Evolutionary conservation across 2,888 invertebrate species (phyloP).

Genomic region (Eupithecia exiguata): DNA sequence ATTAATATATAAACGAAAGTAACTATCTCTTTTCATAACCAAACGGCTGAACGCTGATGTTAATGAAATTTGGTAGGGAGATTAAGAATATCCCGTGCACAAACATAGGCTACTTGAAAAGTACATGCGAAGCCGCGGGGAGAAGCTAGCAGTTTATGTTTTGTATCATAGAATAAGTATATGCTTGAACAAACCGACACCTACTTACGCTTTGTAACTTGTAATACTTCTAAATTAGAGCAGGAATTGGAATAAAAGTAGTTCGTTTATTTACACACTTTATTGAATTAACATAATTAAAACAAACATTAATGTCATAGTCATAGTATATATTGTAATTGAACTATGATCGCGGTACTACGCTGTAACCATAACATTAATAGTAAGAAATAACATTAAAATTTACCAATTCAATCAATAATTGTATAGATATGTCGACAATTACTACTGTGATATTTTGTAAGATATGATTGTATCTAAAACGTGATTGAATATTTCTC

Average conservation of each 20-base stretch:
- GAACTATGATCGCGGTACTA: slow-evolving; percentile 63
- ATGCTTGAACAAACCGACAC: background rate
- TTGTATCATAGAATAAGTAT: background rate
- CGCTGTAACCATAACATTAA: slow-evolving; percentile 80
- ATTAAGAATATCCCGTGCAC: too few relatives aligned
- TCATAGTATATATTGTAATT: slow-evolving; percentile 70
- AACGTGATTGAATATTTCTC: slow-evolving; percentile 20
- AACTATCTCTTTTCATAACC: too few relatives aligned
- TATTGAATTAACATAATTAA: slow-evolving; percentile 83
- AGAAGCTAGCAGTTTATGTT: too few relatives aligned
- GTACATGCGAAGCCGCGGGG: too few relatives aligned
- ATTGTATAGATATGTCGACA: slow-evolving; percentile 79
- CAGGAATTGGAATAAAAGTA: slow-evolving; percentile 42
- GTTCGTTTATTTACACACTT: slow-evolving; percentile 81
- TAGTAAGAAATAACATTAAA: slow-evolving; percentile 71
- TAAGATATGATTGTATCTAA: slow-evolving; percentile 71
- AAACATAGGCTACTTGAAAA: too few relatives aligned
- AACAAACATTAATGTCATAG: slow-evolving; percentile 70
- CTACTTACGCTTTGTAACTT: background rate
- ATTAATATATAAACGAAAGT: too few relatives aligned
- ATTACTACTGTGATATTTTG: slow-evolving; percentile 76
- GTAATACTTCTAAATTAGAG: background rate
- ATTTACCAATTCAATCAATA: slow-evolving; percentile 72
- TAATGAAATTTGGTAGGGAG: too few relatives aligned
- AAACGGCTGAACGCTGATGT: too few relatives aligned